Evolutionary conservation across 2,888 invertebrate species (phyloP).

Genomic region (Alloscopus bannaensis): DNA sequence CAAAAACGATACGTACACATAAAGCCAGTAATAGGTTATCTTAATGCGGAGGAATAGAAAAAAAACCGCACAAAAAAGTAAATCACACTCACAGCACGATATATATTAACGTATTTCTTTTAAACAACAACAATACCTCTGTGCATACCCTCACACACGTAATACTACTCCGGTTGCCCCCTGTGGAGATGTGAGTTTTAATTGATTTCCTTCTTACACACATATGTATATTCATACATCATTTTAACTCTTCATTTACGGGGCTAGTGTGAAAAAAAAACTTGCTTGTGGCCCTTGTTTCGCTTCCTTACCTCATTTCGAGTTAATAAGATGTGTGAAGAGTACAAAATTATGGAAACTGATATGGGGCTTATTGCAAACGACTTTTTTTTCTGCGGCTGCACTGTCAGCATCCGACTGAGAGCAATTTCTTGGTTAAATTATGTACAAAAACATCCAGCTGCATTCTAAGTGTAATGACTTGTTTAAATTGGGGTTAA

Average conservation of each 20-base stretch:
- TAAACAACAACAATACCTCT: too few species aligned
- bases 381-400: constrained; percentile 8
- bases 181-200: constrained; percentile 31
- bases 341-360: not conserved
- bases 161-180: constrained; percentile 13
- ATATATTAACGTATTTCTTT: too few species aligned
- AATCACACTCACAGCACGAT: constrained; percentile 33
- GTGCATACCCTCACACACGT: not conserved
- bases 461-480: not conserved
- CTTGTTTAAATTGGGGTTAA: not conserved
- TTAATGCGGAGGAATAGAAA: too few species aligned
- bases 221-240: not conserved
- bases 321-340: too few species aligned
- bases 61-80: constrained; percentile 17
- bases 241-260: constrained; percentile 16
- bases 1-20: not conserved
- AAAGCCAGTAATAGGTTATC: too few species aligned
- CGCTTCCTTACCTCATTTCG: not conserved
- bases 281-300: constrained; percentile 6
- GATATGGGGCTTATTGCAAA: not conserved
- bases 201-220: constrained; percentile 35
- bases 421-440: constrained; percentile 8
- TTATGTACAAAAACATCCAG: not conserved
- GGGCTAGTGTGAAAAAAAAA: constrained; percentile 1
- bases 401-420: constrained; percentile 2